A percentile compares a stretch with the other conserved stretches of the same genome.
Evolutionary conservation across 2,888 invertebrate genomes (phyloP).

Genomic region (Hyppa rectilinea): DNA sequence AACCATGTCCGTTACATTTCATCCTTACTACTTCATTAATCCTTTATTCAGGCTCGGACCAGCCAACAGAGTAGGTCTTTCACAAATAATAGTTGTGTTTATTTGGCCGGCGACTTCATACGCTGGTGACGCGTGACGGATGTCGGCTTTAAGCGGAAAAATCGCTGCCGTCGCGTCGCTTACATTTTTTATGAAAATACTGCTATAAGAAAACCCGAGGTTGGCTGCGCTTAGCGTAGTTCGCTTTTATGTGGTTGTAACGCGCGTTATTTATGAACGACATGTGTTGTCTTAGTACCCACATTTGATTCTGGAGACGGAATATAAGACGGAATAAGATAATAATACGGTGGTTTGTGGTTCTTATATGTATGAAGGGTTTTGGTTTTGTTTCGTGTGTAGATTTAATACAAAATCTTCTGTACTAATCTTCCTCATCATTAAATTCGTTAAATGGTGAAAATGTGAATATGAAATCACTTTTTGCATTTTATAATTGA

Average conservation of each 20-base stretch:
- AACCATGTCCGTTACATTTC: conserved; percentile 29
- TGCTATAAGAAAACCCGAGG: conserved; percentile 64
- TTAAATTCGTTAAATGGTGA: neutral
- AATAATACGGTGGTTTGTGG: conserved; percentile 29
- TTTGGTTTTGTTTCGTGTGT: conserved; percentile 3
- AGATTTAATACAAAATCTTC: neutral
- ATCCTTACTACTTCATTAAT: conserved; percentile 36
- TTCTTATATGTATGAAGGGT: conserved; percentile 4
- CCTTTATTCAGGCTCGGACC: conserved; percentile 37
- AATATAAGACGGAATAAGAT: conserved; percentile 48
- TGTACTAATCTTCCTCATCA: neutral
- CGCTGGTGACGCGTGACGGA: conserved; percentile 76
- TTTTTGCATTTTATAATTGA: neutral
- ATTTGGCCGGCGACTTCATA: conserved; percentile 77
- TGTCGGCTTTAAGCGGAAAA: conserved; percentile 72
- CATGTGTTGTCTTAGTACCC: conserved; percentile 51
- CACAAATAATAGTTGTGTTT: conserved; percentile 75
- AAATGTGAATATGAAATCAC: no score
- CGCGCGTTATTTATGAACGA: conserved; percentile 59
- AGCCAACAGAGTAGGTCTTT: conserved; percentile 61
- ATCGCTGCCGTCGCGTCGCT: conserved; percentile 70
- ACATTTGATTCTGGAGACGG: conserved; percentile 29
- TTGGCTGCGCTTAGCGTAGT: conserved; percentile 57
- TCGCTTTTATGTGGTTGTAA: conserved; percentile 58
- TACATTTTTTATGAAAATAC: conserved; percentile 73